phyloP scores from a whole-genome alignment of 2,797 vertebrate species.

The Anguilla marmorata region DNA sequence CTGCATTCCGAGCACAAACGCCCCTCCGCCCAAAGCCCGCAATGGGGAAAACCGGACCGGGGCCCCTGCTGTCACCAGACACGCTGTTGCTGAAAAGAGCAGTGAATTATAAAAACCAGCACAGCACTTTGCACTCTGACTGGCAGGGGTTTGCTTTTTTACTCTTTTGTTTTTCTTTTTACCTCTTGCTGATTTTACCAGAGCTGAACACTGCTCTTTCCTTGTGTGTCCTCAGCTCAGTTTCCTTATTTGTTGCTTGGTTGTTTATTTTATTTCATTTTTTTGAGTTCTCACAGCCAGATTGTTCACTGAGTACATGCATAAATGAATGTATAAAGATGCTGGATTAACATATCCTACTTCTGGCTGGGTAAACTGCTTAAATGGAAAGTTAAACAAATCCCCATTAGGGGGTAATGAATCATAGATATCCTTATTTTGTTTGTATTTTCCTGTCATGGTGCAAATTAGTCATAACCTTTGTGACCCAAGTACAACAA shows the following conservation, averaged over 20 bases:
- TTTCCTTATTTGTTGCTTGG: not conserved
- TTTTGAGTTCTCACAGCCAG: not conserved
- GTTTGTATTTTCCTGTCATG: not conserved
- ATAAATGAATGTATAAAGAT: slow-evolving; percentile 41
- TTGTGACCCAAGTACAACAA: not conserved
- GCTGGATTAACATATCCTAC: slow-evolving; percentile 41
- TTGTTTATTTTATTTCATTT: not conserved
- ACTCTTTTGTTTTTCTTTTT: not conserved
- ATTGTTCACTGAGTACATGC: slow-evolving; percentile 31
- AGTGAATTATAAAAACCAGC: not conserved
- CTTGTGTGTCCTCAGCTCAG: not conserved
- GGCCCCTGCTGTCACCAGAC: not conserved
- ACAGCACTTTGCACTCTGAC: not conserved
- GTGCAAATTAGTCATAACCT: not conserved
- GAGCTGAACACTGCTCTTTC: not conserved
- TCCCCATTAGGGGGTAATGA: slow-evolving; percentile 28
- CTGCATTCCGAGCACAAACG: not conserved
- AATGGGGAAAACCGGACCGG: not conserved
- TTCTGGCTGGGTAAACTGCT: slow-evolving; percentile 41
- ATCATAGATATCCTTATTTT: slow-evolving; percentile 1
- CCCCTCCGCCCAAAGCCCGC: not conserved
- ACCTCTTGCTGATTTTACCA: not conserved
- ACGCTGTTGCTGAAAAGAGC: not conserved
- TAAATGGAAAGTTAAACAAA: slow-evolving; percentile 42
- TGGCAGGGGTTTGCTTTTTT: not conserved